Percentiles rank a stretch among this genome's conserved stretches.
phyloP scores from a whole-genome alignment of 2,888 invertebrate species.

The Ophion ventricosus region DNA sequence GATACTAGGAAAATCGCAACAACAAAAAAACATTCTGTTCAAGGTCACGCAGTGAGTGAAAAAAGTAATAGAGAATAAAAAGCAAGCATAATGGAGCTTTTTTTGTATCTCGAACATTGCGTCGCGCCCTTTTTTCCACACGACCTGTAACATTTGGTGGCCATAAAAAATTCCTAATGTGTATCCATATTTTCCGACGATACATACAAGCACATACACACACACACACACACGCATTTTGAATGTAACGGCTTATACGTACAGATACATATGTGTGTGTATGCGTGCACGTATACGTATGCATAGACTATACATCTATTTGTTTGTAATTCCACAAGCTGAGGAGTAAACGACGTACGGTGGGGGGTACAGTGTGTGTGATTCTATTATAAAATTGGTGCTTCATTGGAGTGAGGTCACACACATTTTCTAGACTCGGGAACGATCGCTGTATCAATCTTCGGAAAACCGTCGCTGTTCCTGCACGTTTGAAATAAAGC shows the following conservation, averaged over 20 bases:
- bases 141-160: not conserved
- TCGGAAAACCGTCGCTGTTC: conserved; percentile 80
- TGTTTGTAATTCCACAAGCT: conserved; percentile 37
- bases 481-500: conserved; percentile 70
- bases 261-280: conserved; percentile 10
- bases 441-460: conserved; percentile 77
- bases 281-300: conserved; percentile 30
- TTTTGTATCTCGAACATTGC: not conserved
- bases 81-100: not conserved
- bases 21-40: too few species aligned
- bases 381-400: conserved; percentile 82
- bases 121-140: not conserved
- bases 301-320: conserved; percentile 9
- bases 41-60: not conserved
- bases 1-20: too few species aligned
- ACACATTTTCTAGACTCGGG: conserved; percentile 73
- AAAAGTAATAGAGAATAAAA: not conserved
- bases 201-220: not conserved
- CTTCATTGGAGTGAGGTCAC: conserved; percentile 80
- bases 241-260: too few species aligned
- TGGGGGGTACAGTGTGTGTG: conserved; percentile 65
- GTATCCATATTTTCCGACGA: not conserved
- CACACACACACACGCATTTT: too few species aligned
- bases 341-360: conserved; percentile 44
- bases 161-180: not conserved